Evolutionary conservation across 2,888 invertebrate species (phyloP).

Genomic region (Drosophila subquinaria): DNA sequence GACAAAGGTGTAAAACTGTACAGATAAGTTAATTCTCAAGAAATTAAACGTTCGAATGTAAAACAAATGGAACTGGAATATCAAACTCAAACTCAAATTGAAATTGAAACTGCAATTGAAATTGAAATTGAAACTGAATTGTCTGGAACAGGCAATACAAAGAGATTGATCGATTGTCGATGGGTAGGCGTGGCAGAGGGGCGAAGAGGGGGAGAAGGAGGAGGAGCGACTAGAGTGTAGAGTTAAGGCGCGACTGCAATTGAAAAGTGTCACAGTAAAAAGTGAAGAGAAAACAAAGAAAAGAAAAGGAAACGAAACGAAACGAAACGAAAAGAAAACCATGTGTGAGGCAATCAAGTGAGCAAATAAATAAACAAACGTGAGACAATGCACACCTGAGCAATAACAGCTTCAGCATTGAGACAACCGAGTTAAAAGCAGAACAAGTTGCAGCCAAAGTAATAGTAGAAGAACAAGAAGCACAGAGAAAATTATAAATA

Average conservation of each 20-base stretch:
- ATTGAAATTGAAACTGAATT: conserved; percentile 18
- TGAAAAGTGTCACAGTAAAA: conserved; percentile 44
- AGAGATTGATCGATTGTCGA: conserved; percentile 7
- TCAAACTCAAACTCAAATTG: neutral
- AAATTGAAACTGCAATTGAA: conserved; percentile 15
- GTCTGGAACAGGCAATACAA: neutral
- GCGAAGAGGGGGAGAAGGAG: neutral
- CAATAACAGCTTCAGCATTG: conserved; percentile 45
- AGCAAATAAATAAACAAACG: conserved; percentile 79
- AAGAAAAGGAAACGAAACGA: neutral
- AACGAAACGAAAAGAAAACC: conserved; percentile 19
- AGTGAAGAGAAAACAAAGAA: conserved; percentile 12
- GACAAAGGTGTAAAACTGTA: neutral
- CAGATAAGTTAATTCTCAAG: neutral
- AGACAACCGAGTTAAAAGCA: conserved; percentile 19
- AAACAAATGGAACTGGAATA: neutral
- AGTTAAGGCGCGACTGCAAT: conserved; percentile 47
- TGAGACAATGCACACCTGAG: conserved; percentile 78
- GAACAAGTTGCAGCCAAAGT: conserved; percentile 17
- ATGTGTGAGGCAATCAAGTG: conserved; percentile 67
- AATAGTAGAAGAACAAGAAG: neutral
- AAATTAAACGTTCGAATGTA: neutral
- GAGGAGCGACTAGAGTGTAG: neutral
- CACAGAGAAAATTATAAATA: conserved; percentile 11
- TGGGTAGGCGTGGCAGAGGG: neutral